Base-by-base conservation (phyloP, 1,140 invertebrate species). In the Drosophila persimilis region DNA sequence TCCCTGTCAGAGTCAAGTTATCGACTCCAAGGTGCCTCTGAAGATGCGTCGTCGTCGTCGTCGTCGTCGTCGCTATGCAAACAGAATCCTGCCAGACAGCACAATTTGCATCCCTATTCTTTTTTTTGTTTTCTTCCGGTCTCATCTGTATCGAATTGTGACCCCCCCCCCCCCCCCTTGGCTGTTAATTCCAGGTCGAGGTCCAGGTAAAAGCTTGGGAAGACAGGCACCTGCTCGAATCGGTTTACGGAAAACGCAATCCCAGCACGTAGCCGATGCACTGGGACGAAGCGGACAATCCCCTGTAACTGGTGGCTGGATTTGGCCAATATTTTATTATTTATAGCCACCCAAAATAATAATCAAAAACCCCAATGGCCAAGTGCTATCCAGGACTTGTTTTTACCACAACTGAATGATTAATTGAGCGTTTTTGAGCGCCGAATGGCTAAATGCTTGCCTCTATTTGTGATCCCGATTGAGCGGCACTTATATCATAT, bases 41-140 rank as follows among this genome's bases (percentile, higher is more conserved):
- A 48, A 64, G 61, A 55, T 24, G 44, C 46, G 50, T 7, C 17
- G 43, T 50, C 39, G 17, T 9, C 11, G 6, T 29, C 29, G 29
- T 35, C 31, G 9, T 11, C 31, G 35, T 39, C 35, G 4, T 39
- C 35, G 35, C 11, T 5, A 39, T 39, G 35, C 35, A 39, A 39
- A 39, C 11, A 39, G 35, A 13, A 57, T 69, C 66, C 66, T 39
- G 64, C 26, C 66, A 57, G 45, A 69, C 67, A 69, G 67, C 52
- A 50, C 44, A 69, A 80, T 85, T 84, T 85, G 81, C 80, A 84
- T 85, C 80, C 70, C 81, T 70, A 65, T 72, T 58, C 75, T 61
- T 45, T 31, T 35, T 44, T 46, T 50, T 41, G 41, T 41, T 46
- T 65, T 8, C 24, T 46, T 46, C 24, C 0, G 2, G n/a, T 39